Conservation (phyloP, 2,888 invertebrate species). For the Drosophila stalkeri region DNA sequence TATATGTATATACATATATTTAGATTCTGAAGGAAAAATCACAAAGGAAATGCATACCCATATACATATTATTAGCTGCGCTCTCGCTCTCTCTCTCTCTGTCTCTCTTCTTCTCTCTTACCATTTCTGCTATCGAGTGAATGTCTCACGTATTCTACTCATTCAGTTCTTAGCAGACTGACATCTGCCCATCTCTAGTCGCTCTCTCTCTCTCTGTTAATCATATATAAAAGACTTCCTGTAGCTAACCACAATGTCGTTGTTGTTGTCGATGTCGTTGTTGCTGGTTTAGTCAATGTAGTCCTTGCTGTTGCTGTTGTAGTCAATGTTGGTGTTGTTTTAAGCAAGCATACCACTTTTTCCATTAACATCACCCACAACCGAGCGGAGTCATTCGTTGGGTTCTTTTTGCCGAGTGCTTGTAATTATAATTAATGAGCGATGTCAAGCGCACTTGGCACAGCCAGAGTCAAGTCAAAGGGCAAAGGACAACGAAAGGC, state of each 20-base stretch:
- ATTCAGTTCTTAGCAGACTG: background rate
- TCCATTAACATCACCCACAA: constrained; percentile 9
- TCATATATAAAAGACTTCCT: constrained; percentile 18
- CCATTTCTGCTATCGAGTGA: background rate
- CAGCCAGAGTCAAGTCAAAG: constrained; percentile 31
- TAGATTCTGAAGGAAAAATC: no score
- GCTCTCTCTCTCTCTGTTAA: background rate
- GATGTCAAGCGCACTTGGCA: constrained; percentile 49
- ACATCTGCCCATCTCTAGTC: constrained; percentile 2
- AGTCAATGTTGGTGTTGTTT: background rate
- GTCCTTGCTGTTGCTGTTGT: constrained; percentile 3
- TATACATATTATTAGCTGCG: no score
- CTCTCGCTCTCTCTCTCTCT: no score
- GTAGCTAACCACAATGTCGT: constrained; percentile 35
- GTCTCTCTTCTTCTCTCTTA: no score
- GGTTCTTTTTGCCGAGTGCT: constrained; percentile 41
- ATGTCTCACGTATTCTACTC: background rate
- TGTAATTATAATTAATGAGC: constrained; percentile 77
- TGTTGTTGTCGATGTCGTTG: background rate
- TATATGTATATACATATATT: no score
- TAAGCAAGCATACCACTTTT: background rate
- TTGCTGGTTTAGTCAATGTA: background rate
- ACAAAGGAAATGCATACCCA: no score
- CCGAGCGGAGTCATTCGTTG: constrained; percentile 26
- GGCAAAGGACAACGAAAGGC: background rate